Evolutionary conservation across 2,888 invertebrate genomes (phyloP).

Genomic region (Lomographa bimaculata): DNA sequence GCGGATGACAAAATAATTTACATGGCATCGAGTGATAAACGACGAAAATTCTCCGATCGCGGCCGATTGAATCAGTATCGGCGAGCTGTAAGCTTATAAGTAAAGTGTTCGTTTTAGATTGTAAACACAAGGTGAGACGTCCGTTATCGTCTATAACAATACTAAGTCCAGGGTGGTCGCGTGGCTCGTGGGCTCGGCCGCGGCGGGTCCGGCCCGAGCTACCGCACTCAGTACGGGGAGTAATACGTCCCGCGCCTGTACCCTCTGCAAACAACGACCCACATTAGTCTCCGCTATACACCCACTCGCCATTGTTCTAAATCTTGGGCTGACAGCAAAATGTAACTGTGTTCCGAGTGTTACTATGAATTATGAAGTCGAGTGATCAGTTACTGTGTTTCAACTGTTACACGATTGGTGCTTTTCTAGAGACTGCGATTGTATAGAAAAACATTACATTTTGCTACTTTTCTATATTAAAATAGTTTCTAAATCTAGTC

Average conservation of each 20-base stretch:
- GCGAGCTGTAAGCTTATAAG: no score
- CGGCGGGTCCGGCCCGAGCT: slow-evolving; percentile 46
- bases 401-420: no score
- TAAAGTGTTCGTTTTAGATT: neutral
- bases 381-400: no score
- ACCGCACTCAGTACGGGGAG: slow-evolving; percentile 86
- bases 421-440: neutral
- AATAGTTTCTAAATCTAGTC: slow-evolving; percentile 2
- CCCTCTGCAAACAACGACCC: slow-evolving; percentile 85
- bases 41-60: neutral
- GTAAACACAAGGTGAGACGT: slow-evolving; percentile 16
- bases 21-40: slow-evolving; percentile 10
- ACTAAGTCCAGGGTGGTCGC: slow-evolving; percentile 32
- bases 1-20: slow-evolving; percentile 14
- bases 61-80: no score
- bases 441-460: neutral
- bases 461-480: slow-evolving; percentile 1
- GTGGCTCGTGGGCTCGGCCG: no score
- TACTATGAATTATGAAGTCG: no score
- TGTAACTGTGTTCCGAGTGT: no score
- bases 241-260: slow-evolving; percentile 88
- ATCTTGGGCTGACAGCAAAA: neutral
- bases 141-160: slow-evolving; percentile 12
- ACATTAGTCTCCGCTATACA: slow-evolving; percentile 49
- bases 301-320: neutral